Percentiles rank a stretch among this genome's conserved stretches.
Evolutionary conservation across 2,113 vertebrate species (phyloP).

Genomic region (Aptenodytes forsteri): DNA sequence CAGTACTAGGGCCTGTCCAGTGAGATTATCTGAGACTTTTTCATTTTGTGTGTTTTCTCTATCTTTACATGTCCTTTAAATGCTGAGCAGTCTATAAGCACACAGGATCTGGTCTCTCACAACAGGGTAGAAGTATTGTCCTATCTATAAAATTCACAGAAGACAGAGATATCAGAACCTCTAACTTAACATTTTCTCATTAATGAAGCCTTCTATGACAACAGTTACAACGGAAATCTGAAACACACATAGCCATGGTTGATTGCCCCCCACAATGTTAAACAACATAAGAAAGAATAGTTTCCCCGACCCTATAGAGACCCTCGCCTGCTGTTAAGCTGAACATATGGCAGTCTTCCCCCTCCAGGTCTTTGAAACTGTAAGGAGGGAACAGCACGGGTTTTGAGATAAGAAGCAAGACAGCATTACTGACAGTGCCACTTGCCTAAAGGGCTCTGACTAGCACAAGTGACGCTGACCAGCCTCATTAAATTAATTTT

Average conservation of each 20-base stretch:
- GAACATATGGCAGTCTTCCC: background rate
- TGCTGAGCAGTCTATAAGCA: background rate
- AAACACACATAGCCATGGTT: background rate
- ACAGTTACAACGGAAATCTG: background rate
- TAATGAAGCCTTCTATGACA: background rate
- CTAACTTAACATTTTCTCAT: background rate
- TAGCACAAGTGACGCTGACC: background rate
- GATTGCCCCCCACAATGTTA: background rate
- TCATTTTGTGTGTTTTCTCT: background rate
- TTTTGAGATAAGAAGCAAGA: background rate
- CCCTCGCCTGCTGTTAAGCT: background rate
- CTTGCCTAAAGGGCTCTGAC: background rate
- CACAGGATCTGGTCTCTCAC: background rate
- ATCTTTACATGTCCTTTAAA: background rate
- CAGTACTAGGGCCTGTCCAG: background rate
- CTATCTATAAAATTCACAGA: background rate
- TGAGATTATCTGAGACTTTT: background rate
- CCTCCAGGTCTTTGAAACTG: background rate
- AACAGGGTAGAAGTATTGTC: background rate
- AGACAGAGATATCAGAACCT: background rate
- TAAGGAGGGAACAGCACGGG: background rate
- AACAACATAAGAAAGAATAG: rapidly evolving
- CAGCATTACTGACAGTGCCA: background rate
- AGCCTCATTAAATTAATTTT: background rate
- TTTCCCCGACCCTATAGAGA: background rate